Evolutionary conservation across 2,113 vertebrate genomes (phyloP).

Genomic region (Pelecanoides urinatrix): DNA sequence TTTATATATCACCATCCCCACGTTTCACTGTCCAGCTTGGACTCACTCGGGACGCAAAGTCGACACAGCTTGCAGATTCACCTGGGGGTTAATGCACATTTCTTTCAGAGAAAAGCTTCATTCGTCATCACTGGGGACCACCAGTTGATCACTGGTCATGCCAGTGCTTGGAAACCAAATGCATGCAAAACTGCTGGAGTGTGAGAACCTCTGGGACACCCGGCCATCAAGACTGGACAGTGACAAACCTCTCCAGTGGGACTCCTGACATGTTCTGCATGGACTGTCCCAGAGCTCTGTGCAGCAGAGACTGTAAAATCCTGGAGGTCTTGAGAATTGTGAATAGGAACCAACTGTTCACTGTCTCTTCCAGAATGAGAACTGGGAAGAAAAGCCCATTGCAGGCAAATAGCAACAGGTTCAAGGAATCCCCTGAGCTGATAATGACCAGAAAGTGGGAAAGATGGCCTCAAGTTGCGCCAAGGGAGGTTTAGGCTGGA

Average conservation of each 20-base stretch:
- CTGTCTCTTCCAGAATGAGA: not conserved
- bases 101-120: not conserved
- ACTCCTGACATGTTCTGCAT: not conserved
- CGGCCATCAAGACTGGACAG: rapidly evolving
- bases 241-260: not conserved
- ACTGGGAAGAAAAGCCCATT: not conserved
- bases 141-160: not conserved
- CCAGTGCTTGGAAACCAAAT: not conserved
- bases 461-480: too few relatives aligned
- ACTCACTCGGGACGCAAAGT: not conserved
- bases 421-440: not conserved
- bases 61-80: not conserved
- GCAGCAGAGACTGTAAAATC: not conserved
- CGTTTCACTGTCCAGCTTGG: not conserved
- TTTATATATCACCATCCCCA: not conserved
- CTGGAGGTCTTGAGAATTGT: not conserved
- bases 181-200: not conserved
- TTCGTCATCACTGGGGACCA: not conserved
- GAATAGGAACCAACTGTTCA: not conserved
- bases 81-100: not conserved
- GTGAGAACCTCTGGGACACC: not conserved
- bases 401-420: not conserved
- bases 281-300: not conserved
- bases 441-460: not conserved
- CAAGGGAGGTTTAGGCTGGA: too few relatives aligned